phyloP scores from a whole-genome alignment of 1,140 invertebrate species.

The Goniozus legneri region DNA sequence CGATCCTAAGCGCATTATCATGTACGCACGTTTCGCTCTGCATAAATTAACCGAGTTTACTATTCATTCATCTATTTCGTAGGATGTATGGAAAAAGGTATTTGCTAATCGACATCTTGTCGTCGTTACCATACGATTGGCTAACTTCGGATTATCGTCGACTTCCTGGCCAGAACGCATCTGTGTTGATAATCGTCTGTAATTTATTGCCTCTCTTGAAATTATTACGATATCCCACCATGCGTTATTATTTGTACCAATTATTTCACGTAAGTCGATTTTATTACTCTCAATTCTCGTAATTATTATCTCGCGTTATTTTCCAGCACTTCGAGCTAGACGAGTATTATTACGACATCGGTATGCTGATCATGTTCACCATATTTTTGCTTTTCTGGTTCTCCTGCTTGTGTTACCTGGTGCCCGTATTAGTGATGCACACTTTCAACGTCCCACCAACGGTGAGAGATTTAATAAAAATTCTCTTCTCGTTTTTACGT shows the following conservation, averaged over 20 bases:
- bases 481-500: not conserved
- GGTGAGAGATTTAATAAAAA: conserved; percentile 13
- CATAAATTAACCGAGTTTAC: not conserved
- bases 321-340: conserved; percentile 38
- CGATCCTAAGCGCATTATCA: conserved; percentile 32
- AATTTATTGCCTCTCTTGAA: conserved; percentile 46
- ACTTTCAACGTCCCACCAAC: conserved; percentile 9
- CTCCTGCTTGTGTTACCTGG: conserved; percentile 40
- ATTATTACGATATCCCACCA: conserved; percentile 33
- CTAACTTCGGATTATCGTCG: conserved; percentile 39
- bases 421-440: conserved; percentile 32
- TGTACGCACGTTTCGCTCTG: conserved; percentile 22
- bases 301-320: not conserved
- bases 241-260: conserved; percentile 28
- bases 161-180: conserved; percentile 26
- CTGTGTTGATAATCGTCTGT: conserved; percentile 22
- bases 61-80: not conserved
- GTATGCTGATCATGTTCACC: conserved; percentile 29
- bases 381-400: conserved; percentile 44
- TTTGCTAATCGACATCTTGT: conserved; percentile 36
- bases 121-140: conserved; percentile 43
- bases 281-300: not conserved
- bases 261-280: conserved; percentile 31
- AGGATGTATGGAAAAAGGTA: conserved; percentile 31
- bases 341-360: conserved; percentile 31